Base-by-base conservation (phyloP, 2,888 invertebrate species). In the Agonum fuliginosum region DNA sequence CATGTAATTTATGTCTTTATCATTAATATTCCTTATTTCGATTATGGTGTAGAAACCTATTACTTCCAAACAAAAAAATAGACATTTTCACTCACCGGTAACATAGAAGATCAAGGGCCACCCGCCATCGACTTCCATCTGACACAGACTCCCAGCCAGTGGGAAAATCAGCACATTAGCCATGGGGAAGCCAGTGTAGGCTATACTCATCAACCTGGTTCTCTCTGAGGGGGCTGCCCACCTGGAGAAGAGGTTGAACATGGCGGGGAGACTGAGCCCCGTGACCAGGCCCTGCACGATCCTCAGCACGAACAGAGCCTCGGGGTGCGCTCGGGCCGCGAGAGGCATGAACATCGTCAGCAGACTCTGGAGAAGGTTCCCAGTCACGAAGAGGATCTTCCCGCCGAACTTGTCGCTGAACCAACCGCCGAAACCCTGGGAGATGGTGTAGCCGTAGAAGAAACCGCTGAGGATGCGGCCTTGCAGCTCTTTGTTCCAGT, bases 71-170 rank as follows among this genome's bases (percentile, higher is more conserved):
- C n/a, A n/a, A n/a, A n/a, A n/a, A n/a, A n/a, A n/a, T n/a, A n/a
- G 17, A 17, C 3, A 19, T 17, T 2, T 51, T 17, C n/a, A 51
- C 72, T 80, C 83, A 87, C 90, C 89, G 70, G 91, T 84, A 6
- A 89, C 84, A 83, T 91, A 92, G 84, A 92, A 92, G 3, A 91
- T 89, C 6, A 88, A 87, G 1, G 89, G 88, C 92, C 92, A 92
- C 10, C 91, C 90, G 4, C 88, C 89, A 80, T 86, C 87, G 80
- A 88, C 87, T 1, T 88, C 89, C 74, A 88, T 88, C 78, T 88
- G 85, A 82, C 91, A 91, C 4, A 93, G 83, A 14, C 88, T 85
- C 19, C 89, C 90, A 2, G 90, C 87, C 19, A 91, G 79, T 0
- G 91, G 91, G 80, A 90, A 89, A 0, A 89, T 89, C 4, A 91